These are phyloP conservation scores for Geotrypetes seraphini DNA, from an alignment of 2,797 vertebrate species.

Conservation along the genomic window DNA sequence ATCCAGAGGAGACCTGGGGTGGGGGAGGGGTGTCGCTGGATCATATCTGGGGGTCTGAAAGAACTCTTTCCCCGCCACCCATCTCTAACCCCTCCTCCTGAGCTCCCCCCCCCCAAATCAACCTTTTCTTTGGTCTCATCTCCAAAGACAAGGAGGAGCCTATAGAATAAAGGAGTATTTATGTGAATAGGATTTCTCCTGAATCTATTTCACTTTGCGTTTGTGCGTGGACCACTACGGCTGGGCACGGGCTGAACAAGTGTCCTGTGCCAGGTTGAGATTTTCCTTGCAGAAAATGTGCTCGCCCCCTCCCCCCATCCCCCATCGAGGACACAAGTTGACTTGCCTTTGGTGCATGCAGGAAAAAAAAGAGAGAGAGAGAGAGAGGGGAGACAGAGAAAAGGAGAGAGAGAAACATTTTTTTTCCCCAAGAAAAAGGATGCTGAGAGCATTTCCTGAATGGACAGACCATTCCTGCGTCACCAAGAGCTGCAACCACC, in stretches of 20 bases:
- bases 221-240: neutral
- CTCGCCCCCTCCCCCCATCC: too few relatives aligned
- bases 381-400: conserved; percentile 6
- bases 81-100: neutral
- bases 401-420: conserved; percentile 28
- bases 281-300: neutral
- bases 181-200: conserved; percentile 7
- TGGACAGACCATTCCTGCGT: conserved; percentile 70
- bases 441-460: conserved; percentile 56
- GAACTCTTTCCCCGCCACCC: conserved; percentile 1
- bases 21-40: neutral
- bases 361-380: conserved; percentile 14
- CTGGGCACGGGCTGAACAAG: too few relatives aligned
- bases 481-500: conserved; percentile 65
- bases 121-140: neutral
- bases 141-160: conserved; percentile 3
- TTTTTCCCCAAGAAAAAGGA: conserved; percentile 49
- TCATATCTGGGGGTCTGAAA: neutral
- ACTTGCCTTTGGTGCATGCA: neutral
- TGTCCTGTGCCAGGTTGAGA: too few relatives aligned
- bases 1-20: too few relatives aligned
- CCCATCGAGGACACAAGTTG: conserved; percentile 1
- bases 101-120: conserved; percentile 1
- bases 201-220: neutral
- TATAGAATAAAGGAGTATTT: conserved; percentile 9